These are phyloP conservation scores for Shinisaurus crocodilurus DNA, from an alignment of 2,113 vertebrate species.

Conservation along the genomic window DNA sequence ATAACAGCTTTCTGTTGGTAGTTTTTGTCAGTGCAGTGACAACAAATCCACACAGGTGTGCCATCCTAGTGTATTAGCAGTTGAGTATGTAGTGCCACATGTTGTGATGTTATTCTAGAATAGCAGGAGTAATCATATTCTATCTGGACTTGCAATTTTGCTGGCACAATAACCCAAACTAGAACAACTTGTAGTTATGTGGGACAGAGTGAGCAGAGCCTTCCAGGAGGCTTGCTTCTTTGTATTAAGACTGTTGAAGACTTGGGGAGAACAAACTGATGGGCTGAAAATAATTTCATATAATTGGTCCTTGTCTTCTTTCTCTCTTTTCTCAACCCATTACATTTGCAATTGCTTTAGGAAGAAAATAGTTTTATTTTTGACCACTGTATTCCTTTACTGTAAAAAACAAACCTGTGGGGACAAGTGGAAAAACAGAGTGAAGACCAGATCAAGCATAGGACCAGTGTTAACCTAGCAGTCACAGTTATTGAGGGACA, in stretches of 20 bases:
- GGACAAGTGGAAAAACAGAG: background rate
- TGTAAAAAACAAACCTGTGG: background rate
- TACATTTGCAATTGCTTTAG: background rate
- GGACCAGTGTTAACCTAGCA: background rate
- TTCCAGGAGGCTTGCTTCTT: background rate
- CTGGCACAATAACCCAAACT: background rate
- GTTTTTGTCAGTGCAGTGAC: background rate
- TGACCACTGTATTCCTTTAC: background rate
- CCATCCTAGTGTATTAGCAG: background rate
- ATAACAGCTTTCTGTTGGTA: background rate
- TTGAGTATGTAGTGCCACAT: background rate
- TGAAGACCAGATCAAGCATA: background rate
- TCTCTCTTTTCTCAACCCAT: background rate
- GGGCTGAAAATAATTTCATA: background rate
- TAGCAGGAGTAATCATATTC: background rate
- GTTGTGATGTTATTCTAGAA: background rate
- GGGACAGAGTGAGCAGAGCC: background rate
- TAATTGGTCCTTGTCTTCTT: background rate
- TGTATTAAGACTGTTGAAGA: background rate
- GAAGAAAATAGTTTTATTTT: background rate
- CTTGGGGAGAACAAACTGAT: background rate
- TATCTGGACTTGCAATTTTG: background rate
- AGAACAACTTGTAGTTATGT: background rate
- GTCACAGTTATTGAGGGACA: background rate
- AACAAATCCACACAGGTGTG: background rate